Conservation (phyloP, 2,113 vertebrate genomes). For the Rana temporaria region DNA sequence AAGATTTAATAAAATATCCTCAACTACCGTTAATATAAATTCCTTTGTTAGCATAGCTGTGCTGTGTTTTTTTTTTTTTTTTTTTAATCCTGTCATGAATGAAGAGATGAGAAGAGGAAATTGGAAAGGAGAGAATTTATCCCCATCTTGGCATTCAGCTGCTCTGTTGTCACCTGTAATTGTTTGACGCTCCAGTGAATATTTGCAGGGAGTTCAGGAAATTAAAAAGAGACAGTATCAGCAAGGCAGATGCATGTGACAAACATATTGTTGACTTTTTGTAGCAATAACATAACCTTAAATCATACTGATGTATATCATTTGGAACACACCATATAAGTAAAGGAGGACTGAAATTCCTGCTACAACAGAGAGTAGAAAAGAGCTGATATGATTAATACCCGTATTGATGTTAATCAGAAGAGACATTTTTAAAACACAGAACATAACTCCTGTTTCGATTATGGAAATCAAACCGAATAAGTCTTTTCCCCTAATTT, state of each 20-base stretch:
- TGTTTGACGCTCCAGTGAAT: constrained; percentile 18
- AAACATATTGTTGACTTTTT: constrained; percentile 40
- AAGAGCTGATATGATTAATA: background rate
- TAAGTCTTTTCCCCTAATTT: too few relatives aligned
- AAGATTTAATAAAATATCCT: constrained; percentile 1
- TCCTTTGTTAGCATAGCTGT: constrained; percentile 19
- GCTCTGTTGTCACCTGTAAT: constrained; percentile 1
- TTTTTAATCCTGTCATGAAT: background rate
- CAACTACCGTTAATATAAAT: constrained; percentile 4
- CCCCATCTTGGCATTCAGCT: constrained; percentile 11
- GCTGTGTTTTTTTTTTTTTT: background rate
- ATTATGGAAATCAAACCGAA: too few relatives aligned
- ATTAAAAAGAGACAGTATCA: constrained; percentile 49
- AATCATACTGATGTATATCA: constrained; percentile 34
- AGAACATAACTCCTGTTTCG: too few relatives aligned
- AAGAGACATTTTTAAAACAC: too few relatives aligned
- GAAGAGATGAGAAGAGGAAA: constrained; percentile 5
- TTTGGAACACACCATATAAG: background rate
- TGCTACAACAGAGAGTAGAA: constrained; percentile 13
- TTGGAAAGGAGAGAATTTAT: constrained; percentile 15
- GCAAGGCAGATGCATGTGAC: constrained; percentile 16
- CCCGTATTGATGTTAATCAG: too few relatives aligned
- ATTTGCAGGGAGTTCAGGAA: constrained; percentile 47
- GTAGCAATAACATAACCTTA: constrained; percentile 15
- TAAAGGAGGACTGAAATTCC: constrained; percentile 2